Evolutionary conservation across 2,797 vertebrate genomes (phyloP), one percentile per base, ranked within the genome.

Genomic region (Notolabrus celidotus): DNA sequence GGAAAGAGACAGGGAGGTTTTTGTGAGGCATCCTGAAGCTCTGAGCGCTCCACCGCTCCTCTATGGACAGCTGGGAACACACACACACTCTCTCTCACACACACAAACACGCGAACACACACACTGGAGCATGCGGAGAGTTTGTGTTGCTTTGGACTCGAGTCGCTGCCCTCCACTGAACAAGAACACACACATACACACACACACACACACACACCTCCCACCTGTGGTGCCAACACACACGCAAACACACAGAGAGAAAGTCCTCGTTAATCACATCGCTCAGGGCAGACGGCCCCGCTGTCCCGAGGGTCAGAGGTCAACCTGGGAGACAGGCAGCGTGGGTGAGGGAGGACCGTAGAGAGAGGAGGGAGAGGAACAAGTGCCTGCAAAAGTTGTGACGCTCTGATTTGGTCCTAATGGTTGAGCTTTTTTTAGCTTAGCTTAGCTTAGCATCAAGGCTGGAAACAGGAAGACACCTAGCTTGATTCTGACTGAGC

Each of bases 81-180:
- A 61, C 75, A 74, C 74, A 54, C 62, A 71, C 52, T 50, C 59
- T 59, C 33, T 36, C 34, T 36, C 34, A 36, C 34, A 36, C 34
- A 45, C 58, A 52, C 52, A 43, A 56, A 71, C 20, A 51, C 62
- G 71, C 50, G 57, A 36, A 46, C 64, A 25, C 33, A 27, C 65
- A 20, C 39, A 29, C 9, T 62, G 67, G 43, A 51, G 64, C 66
- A 46, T 8, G 64, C 56, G 27, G 71, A 67, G 70, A 73, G 76
- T 82, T 75, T 84, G 70, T 86, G 71, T 82, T 75, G 73, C 67
- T 64, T 50, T 33, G 54, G 70, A 70, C 67, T 38, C 10, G 38
- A 52, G 15, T 51, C 53, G 42, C 54, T 71, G 1, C 73, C 67
- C 74, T 77, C 34, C 76, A 74, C 36, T 61, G 76, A 79, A 51